These are phyloP conservation scores for Opisthograptis luteolata DNA, from an alignment of 2,888 invertebrate species.

Conservation along the genomic window DNA sequence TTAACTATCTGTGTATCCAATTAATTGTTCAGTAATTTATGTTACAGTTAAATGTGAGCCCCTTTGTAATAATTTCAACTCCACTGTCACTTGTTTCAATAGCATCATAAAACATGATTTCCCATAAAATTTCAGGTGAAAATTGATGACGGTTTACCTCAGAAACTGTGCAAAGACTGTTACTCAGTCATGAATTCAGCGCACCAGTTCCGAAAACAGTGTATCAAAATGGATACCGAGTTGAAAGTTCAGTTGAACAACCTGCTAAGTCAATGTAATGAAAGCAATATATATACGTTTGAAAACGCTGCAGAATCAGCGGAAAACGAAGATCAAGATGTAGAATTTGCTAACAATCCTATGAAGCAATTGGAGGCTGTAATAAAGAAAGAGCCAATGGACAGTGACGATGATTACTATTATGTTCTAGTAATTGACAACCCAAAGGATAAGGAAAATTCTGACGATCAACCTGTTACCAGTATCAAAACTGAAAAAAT, in stretches of 20 bases:
- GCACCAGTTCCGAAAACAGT: slow-evolving; percentile 72
- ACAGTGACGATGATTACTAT: slow-evolving; percentile 77
- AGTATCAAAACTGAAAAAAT: slow-evolving; percentile 16
- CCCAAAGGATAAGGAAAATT: slow-evolving; percentile 40
- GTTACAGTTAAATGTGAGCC: too few species aligned
- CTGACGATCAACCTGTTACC: neutral
- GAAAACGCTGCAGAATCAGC: slow-evolving; percentile 33
- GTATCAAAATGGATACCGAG: slow-evolving; percentile 75
- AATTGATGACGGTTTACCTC: slow-evolving; percentile 71
- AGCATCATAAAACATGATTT: slow-evolving; percentile 23
- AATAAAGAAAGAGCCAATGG: slow-evolving; percentile 71
- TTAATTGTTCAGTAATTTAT: too few species aligned
- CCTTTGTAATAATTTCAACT: neutral
- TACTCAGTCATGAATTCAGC: slow-evolving; percentile 65
- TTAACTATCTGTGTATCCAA: too few species aligned
- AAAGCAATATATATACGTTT: slow-evolving; percentile 38
- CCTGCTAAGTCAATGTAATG: slow-evolving; percentile 49
- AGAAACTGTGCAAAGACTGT: slow-evolving; percentile 72
- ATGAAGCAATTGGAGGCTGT: slow-evolving; percentile 70
- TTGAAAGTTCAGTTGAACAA: slow-evolving; percentile 64
- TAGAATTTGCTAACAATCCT: slow-evolving; percentile 64
- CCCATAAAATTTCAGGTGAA: slow-evolving; percentile 60
- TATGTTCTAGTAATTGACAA: slow-evolving; percentile 79
- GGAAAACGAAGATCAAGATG: slow-evolving; percentile 32
- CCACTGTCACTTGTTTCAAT: neutral